Percentiles rank a stretch among this genome's conserved stretches.
Evolutionary conservation across 2,888 invertebrate genomes (phyloP).

Genomic region (Subacronicta megacephala): DNA sequence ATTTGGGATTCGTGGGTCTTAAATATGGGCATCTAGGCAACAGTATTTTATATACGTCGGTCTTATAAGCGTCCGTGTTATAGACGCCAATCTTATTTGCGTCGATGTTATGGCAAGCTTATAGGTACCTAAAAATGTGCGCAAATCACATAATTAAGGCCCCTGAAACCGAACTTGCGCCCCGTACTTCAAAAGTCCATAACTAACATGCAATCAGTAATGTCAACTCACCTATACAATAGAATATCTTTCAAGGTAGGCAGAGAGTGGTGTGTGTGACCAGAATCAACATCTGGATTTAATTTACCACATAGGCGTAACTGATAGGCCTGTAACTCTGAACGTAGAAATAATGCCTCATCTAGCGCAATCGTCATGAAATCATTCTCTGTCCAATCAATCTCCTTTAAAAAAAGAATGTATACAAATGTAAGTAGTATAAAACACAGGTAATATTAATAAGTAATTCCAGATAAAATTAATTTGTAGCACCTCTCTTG

Average conservation of each 20-base stretch:
- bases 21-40: no score
- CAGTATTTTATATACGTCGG: no score
- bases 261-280: not conserved
- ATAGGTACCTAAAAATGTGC: no score
- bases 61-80: no score
- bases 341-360: not conserved
- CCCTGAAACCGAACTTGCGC: no score
- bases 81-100: no score
- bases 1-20: no score
- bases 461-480: not conserved
- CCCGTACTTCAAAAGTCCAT: no score
- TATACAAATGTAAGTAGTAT: not conserved
- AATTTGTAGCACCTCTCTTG: conserved; percentile 35
- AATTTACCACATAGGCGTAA: conserved; percentile 20
- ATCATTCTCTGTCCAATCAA: conserved; percentile 33
- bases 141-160: no score
- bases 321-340: not conserved
- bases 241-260: not conserved
- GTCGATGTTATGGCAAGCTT: no score
- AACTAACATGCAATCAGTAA: not conserved
- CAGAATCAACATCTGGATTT: not conserved
- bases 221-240: conserved; percentile 22
- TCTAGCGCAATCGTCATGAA: conserved; percentile 8
- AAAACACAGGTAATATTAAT: not conserved
- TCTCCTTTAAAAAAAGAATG: conserved; percentile 10